Evolutionary conservation across 2,113 vertebrate genomes (phyloP).

Genomic region (Scartelaos histophorus): DNA sequence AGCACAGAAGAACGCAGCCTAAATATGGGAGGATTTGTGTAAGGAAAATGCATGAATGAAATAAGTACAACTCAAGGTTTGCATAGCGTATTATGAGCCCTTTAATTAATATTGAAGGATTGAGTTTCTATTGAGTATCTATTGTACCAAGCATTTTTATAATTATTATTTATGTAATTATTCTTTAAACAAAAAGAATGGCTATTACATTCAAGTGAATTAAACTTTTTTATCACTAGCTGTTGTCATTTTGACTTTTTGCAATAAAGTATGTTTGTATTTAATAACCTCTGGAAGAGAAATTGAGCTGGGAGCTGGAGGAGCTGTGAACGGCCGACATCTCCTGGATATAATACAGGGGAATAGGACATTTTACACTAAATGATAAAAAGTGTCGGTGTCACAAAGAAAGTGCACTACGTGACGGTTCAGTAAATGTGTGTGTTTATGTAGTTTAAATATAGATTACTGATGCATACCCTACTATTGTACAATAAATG

Average conservation of each 20-base stretch:
- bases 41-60: no score
- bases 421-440: not conserved
- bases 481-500: no score
- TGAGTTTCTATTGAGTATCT: no score
- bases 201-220: not conserved
- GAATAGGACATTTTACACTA: not conserved
- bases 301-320: not conserved
- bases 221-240: not conserved
- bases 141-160: not conserved
- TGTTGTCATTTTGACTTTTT: not conserved
- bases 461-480: not conserved
- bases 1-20: no score
- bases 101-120: no score
- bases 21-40: no score
- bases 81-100: no score
- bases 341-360: not conserved
- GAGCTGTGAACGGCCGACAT: not conserved
- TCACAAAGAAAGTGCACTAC: not conserved
- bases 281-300: conserved; percentile 2
- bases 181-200: not conserved
- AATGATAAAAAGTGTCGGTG: not conserved
- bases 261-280: conserved; percentile 1
- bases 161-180: not conserved
- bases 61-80: no score
- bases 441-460: not conserved